Evolutionary conservation across 2,888 invertebrate genomes (phyloP).

Genomic region (Teleiodes luculella): DNA sequence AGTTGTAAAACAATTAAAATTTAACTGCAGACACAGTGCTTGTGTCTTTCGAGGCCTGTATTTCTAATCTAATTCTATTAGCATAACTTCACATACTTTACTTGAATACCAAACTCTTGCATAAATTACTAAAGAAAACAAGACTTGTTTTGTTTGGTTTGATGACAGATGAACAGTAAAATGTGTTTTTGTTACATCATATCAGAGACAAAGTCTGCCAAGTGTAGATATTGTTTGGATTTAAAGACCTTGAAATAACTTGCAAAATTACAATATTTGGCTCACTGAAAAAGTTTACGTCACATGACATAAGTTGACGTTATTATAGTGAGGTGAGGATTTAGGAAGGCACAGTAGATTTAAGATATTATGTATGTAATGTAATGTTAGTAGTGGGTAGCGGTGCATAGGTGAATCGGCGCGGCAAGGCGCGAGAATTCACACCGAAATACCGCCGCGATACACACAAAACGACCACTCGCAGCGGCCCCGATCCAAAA

Average conservation of each 20-base stretch:
- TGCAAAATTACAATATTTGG: conserved; percentile 3
- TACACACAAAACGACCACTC: conserved; percentile 43
- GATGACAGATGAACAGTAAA: not conserved
- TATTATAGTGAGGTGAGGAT: not conserved
- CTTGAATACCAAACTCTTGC: too few species aligned
- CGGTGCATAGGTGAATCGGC: not conserved
- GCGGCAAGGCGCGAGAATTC: not conserved
- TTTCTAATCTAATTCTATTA: too few species aligned
- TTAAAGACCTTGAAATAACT: not conserved
- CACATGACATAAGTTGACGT: conserved; percentile 8
- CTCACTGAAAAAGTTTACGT: not conserved
- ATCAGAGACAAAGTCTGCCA: not conserved
- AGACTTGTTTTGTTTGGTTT: not conserved
- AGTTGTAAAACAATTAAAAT: too few species aligned
- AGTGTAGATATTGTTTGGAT: not conserved
- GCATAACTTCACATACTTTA: too few species aligned
- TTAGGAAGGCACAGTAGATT: too few species aligned
- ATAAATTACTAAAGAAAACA: not conserved
- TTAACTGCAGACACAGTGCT: too few species aligned
- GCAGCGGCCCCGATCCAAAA: conserved; percentile 56
- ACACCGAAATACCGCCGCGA: conserved; percentile 7
- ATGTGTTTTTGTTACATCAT: conserved; percentile 1
- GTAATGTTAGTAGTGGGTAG: too few species aligned
- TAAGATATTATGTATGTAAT: too few species aligned
- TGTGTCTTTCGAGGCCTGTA: too few species aligned